A percentile compares a stretch with the other conserved stretches of the same genome.
Conservation (phyloP, 2,113 vertebrate species). For the Corythaixoides concolor region DNA sequence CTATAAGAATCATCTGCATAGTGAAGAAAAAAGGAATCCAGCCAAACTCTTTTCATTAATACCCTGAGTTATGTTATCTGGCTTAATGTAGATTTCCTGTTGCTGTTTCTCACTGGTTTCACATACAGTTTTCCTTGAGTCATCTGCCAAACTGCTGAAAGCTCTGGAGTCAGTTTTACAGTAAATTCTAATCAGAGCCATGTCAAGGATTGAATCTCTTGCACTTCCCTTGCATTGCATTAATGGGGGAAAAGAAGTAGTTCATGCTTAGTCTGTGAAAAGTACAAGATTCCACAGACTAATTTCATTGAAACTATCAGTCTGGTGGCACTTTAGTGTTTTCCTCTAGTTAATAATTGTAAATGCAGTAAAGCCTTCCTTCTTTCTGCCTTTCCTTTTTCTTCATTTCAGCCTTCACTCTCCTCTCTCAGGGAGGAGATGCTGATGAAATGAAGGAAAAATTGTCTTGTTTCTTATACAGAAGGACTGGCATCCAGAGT, state of each 20-base stretch:
- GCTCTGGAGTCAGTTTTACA: neutral
- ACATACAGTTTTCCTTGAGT: slow-evolving; percentile 3
- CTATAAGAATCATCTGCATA: neutral
- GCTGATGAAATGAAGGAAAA: neutral
- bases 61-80: neutral
- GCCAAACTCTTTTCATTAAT: neutral
- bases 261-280: neutral
- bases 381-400: neutral
- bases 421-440: neutral
- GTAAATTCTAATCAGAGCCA: neutral
- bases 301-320: neutral
- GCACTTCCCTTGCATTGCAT: neutral
- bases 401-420: neutral
- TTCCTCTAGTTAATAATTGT: neutral
- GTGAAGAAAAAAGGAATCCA: neutral
- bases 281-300: neutral
- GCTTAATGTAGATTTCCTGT: slow-evolving; percentile 18
- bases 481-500: neutral
- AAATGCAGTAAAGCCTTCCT: neutral
- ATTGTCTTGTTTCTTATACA: neutral
- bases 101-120: slow-evolving; percentile 8
- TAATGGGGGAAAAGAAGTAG: neutral
- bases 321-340: neutral
- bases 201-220: neutral
- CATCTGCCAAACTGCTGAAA: slow-evolving; percentile 4